These are phyloP conservation scores for Myiopsitta monachus DNA, from an alignment of 2,113 vertebrate genomes.

Conservation along the genomic window DNA sequence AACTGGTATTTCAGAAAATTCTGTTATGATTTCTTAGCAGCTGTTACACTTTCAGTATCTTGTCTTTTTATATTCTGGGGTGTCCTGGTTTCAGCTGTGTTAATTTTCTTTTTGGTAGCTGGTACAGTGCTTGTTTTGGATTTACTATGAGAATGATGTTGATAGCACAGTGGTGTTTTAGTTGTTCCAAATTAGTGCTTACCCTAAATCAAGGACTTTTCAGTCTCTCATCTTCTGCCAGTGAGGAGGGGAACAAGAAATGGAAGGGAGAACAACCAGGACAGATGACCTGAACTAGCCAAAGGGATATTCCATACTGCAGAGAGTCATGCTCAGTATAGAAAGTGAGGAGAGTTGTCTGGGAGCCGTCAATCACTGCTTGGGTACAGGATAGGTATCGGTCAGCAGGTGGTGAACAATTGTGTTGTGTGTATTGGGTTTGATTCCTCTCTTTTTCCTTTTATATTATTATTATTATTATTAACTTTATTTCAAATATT, in stretches of 20 bases:
- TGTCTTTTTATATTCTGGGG: background rate
- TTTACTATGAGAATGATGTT: background rate
- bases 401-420: background rate
- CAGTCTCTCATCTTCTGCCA: background rate
- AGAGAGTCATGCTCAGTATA: background rate
- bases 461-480: background rate
- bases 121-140: background rate
- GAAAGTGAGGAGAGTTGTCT: background rate
- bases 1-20: background rate
- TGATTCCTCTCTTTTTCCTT: background rate
- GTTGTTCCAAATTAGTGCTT: background rate
- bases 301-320: background rate
- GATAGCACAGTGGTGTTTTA: background rate
- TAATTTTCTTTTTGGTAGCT: background rate
- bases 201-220: background rate
- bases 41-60: background rate
- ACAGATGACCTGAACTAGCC: background rate
- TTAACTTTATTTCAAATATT: background rate
- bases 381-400: background rate
- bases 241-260: background rate
- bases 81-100: background rate
- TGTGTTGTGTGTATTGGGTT: background rate
- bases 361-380: background rate
- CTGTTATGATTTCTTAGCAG: background rate
- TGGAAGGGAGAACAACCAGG: background rate